Evolutionary conservation across 2,888 invertebrate species (phyloP), one percentile per base, ranked within the genome.

Genomic region (Dichetophora obliterata): DNA sequence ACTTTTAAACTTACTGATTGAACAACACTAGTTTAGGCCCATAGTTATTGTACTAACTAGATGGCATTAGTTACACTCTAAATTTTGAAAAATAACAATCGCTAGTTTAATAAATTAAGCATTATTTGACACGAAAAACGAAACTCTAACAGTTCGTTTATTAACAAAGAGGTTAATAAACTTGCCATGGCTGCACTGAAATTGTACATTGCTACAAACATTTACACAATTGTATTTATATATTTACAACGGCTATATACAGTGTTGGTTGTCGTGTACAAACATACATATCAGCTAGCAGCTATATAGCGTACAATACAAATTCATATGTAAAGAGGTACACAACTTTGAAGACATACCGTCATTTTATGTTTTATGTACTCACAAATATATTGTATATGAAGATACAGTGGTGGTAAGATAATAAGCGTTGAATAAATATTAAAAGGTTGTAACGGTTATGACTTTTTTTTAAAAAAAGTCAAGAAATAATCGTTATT

Each of bases 141-240:
- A 61, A 22, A 61, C 22, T 16, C 3, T 50, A 27, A 54, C 27
- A 31, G 19, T 66, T 66, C 19, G 19, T 9, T n/a, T n/a, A n/a
- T n/a, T 66, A 75, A 61, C 59, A 71, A 68, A 78, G 75, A 78
- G 78, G 76, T 78, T 74, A 78, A 78, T 78, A 76, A 78, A 76
- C 78, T 75, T 69, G 22, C 78, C 78, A 75, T 68, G 76, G 76
- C 72, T 75, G 68, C 72, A 70, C 19, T 50, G 74, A 70, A 63
- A 48, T 48, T 34, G 34, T 19, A 59, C 68, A 52, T 22, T 54
- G 34, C 66, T 11, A 66, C 75, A 50, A 2, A 73, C 69, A 65
- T 31, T 2, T 24, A 77, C 69, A 52, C 70, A 72, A 75, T n/a
- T 65, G 34, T 61, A 22, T 75, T 11, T 74, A 74, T 77, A 73